A percentile compares a stretch with the other conserved stretches of the same genome.
Evolutionary conservation across 2,113 vertebrate genomes (phyloP).

Genomic region (Numida meleagris): DNA sequence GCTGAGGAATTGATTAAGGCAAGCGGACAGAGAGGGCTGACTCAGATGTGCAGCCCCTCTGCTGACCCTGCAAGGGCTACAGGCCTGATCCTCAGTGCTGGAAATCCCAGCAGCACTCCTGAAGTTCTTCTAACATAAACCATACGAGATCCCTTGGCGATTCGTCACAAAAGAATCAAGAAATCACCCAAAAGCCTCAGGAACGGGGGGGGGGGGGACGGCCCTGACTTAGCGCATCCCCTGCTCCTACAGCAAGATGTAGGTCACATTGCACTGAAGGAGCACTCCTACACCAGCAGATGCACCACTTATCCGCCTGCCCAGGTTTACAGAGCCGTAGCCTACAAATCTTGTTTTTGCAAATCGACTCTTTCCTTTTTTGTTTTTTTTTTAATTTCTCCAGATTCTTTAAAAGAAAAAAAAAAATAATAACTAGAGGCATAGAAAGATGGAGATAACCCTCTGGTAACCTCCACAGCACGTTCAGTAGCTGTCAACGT

Average conservation of each 20-base stretch:
- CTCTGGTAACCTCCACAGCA: not conserved
- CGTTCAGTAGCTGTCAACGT: not conserved
- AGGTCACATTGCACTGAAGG: not conserved
- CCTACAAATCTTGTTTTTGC: not conserved
- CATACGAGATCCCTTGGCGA: rapidly evolving
- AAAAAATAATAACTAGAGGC: not conserved
- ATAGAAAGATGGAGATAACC: not conserved
- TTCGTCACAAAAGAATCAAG: not conserved
- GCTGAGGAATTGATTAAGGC: not conserved
- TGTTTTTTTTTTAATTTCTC: not conserved
- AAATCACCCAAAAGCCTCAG: not conserved
- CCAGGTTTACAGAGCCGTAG: not conserved
- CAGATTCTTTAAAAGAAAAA: not conserved
- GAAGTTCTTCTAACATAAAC: not conserved
- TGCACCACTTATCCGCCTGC: not conserved
- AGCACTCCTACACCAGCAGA: rapidly evolving
- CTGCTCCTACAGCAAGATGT: not conserved
- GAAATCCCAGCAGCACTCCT: not conserved
- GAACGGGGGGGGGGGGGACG: not conserved
- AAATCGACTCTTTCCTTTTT: not conserved
- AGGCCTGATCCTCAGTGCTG: not conserved
- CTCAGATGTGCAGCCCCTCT: not conserved
- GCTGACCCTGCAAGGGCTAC: rapidly evolving
- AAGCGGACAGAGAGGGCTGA: constrained; percentile 15
- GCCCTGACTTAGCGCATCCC: not conserved